These are phyloP conservation scores for Hipposideros armiger DNA, from an alignment of 2,113 vertebrate species.

Conservation along the genomic window DNA sequence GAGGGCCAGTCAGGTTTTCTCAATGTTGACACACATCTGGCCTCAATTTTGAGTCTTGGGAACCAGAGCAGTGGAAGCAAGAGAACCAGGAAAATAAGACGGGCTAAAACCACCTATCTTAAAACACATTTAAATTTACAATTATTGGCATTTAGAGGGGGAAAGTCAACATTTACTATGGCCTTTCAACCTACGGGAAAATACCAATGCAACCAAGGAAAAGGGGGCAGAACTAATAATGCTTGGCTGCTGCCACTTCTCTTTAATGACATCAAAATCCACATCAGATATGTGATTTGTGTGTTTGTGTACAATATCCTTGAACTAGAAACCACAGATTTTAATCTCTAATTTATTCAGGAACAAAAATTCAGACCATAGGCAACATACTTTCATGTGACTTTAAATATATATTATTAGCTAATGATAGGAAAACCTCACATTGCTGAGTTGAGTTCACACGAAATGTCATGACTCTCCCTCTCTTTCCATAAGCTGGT, in stretches of 20 bases:
- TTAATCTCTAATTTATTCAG: slow-evolving; percentile 59
- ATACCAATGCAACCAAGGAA: slow-evolving; percentile 6
- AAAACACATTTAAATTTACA: slow-evolving; percentile 63
- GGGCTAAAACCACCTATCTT: slow-evolving; percentile 46
- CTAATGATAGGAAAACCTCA: slow-evolving; percentile 53
- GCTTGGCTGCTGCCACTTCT: slow-evolving; percentile 1
- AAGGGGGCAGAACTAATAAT: neutral
- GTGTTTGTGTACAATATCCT: slow-evolving; percentile 23
- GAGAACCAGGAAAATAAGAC: slow-evolving; percentile 47
- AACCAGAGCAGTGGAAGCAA: slow-evolving; percentile 48
- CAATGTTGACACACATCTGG: slow-evolving; percentile 74
- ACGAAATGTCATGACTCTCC: slow-evolving; percentile 10
- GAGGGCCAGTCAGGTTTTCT: slow-evolving; percentile 42
- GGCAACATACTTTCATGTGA: slow-evolving; percentile 48
- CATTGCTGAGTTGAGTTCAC: slow-evolving; percentile 14
- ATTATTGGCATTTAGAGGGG: neutral
- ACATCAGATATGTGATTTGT: neutral
- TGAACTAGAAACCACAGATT: slow-evolving; percentile 56
- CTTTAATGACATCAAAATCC: slow-evolving; percentile 63
- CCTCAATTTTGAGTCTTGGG: slow-evolving; percentile 73
- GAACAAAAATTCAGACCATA: slow-evolving; percentile 56
- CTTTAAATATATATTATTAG: slow-evolving; percentile 31
- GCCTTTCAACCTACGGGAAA: slow-evolving; percentile 57
- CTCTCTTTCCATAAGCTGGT: slow-evolving; percentile 28
- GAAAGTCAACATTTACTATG: neutral